Conservation (phyloP, 2,113 vertebrate species). For the Scartelaos histophorus region DNA sequence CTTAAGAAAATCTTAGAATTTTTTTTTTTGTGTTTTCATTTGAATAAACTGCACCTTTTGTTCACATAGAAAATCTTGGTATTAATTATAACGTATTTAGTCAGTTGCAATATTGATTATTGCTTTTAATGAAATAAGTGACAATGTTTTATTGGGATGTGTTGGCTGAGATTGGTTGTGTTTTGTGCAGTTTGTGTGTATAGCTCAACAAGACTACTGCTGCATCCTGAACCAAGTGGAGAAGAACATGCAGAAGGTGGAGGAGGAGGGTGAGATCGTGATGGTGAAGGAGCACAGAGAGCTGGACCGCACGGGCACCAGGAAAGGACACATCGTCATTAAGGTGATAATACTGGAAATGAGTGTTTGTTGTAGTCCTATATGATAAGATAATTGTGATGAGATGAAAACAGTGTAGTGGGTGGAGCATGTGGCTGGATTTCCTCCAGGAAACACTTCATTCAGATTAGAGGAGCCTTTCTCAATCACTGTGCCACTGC, state of each 20-base stretch:
- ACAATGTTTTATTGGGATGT: not conserved
- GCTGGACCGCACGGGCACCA: conserved; percentile 94
- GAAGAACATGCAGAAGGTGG: conserved; percentile 99
- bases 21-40: too few species aligned
- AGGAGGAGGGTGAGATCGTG: conserved; percentile 98
- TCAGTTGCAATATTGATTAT: too few species aligned
- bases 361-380: too few species aligned
- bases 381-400: not conserved
- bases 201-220: conserved; percentile 99
- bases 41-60: too few species aligned
- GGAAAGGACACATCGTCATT: conserved; percentile 99
- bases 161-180: not conserved
- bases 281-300: conserved; percentile 99
- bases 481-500: too few species aligned
- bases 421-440: too few species aligned
- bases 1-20: too few species aligned
- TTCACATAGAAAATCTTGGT: too few species aligned
- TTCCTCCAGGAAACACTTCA: too few species aligned
- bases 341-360: conserved; percentile 80
- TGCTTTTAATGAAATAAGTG: too few species aligned
- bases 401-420: not conserved
- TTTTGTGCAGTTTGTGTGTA: conserved; percentile 93
- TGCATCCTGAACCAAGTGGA: conserved; percentile 99
- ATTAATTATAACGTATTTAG: too few species aligned
- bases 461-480: too few species aligned